Conservation (phyloP, 2,888 invertebrate genomes). For the Hoplodrina blanda region DNA sequence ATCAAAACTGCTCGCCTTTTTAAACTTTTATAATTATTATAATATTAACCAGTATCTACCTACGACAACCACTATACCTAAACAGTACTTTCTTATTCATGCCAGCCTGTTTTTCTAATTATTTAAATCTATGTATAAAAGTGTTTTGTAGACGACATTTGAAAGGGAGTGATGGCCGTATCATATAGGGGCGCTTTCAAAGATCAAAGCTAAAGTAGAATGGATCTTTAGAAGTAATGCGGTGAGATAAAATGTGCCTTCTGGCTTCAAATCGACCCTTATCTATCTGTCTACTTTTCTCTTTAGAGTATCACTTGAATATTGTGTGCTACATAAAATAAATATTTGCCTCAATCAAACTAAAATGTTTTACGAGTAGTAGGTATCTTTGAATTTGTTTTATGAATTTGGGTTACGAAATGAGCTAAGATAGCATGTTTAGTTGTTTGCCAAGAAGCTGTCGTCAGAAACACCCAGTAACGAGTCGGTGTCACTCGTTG, state of each 20-base stretch:
- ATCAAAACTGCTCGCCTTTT: slow-evolving; percentile 25
- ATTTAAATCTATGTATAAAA: slow-evolving; percentile 48
- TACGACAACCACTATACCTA: background rate
- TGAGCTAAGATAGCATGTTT: slow-evolving; percentile 24
- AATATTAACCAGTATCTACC: slow-evolving; percentile 3
- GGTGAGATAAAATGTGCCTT: slow-evolving; percentile 57
- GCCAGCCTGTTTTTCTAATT: slow-evolving; percentile 36
- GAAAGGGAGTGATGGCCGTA: slow-evolving; percentile 49
- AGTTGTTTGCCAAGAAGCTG: slow-evolving; percentile 56
- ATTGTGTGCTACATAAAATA: slow-evolving; percentile 18
- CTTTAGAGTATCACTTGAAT: slow-evolving; percentile 34
- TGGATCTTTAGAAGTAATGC: slow-evolving; percentile 59
- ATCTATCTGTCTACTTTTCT: slow-evolving; percentile 30
- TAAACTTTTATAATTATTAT: slow-evolving; percentile 19
- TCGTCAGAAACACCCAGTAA: slow-evolving; percentile 35
- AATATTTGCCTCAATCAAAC: slow-evolving; percentile 5
- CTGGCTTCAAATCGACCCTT: slow-evolving; percentile 54
- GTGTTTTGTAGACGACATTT: slow-evolving; percentile 59
- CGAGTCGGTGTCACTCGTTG: slow-evolving; percentile 11
- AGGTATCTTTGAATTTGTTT: background rate
- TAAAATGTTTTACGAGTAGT: slow-evolving; percentile 29
- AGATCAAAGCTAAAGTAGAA: slow-evolving; percentile 71
- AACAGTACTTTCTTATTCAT: slow-evolving; percentile 18
- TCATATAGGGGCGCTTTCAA: slow-evolving; percentile 60
- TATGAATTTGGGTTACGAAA: background rate